A percentile compares a stretch with the other conserved stretches of the same genome.
Conservation (phyloP, 2,797 vertebrate genomes). For the Etheostoma nigrum region DNA sequence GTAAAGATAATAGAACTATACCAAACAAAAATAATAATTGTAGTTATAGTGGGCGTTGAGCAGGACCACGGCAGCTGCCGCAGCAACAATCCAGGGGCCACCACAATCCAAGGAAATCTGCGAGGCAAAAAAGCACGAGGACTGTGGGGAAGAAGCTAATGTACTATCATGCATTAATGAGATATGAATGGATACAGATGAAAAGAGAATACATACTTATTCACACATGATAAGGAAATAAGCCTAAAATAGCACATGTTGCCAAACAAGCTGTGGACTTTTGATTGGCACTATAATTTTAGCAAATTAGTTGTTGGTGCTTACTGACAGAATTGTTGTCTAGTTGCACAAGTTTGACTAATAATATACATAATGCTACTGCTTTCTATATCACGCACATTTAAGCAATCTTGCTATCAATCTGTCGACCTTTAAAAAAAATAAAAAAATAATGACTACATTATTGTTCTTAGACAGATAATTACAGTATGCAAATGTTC, state of each 20-base stretch:
- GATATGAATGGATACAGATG: constrained; percentile 3
- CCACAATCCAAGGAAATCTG: too few relatives aligned
- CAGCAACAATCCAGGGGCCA: too few relatives aligned
- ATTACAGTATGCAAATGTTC: neutral
- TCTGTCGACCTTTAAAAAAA: too few relatives aligned
- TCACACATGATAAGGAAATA: constrained; percentile 73
- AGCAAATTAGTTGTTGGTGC: constrained; percentile 52
- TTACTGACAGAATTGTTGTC: constrained; percentile 40
- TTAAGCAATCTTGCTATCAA: neutral
- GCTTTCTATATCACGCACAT: constrained; percentile 10
- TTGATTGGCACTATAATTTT: constrained; percentile 51
- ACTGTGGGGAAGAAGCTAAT: too few relatives aligned
- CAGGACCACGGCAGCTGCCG: too few relatives aligned
- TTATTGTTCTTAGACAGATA: neutral
- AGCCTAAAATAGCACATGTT: constrained; percentile 69
- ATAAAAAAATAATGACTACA: neutral
- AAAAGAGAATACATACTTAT: constrained; percentile 47
- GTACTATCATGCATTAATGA: too few relatives aligned
- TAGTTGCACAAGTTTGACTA: constrained; percentile 21
- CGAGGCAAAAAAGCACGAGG: too few relatives aligned
- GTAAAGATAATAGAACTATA: too few relatives aligned
- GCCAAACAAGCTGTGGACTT: constrained; percentile 54
- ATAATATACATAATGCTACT: constrained; percentile 11
- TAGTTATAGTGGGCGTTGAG: too few relatives aligned
- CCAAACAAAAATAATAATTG: too few relatives aligned